Evolutionary conservation across 2,797 vertebrate species (phyloP), one percentile per base, ranked within the genome.

Genomic region (Crypturellus tataupa): DNA sequence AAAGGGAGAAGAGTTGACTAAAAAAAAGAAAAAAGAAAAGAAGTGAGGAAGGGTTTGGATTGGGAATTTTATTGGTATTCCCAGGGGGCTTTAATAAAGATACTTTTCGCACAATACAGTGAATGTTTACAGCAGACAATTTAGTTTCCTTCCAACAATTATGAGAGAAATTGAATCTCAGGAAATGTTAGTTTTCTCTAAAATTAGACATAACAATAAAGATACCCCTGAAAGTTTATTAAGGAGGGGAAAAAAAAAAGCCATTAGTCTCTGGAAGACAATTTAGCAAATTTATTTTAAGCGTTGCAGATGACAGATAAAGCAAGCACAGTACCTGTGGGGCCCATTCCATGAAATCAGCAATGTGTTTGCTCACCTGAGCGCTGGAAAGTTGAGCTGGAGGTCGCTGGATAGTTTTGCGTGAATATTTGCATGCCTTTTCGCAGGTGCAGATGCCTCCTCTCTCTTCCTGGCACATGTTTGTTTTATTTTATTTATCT

Each of bases 121-220:
- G 97, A 94, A 96, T 99, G 99, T 99, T 99, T 99, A 99, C 98
- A 98, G 97, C 98, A 97, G 98, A 98, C 98, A 98, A 98, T 98
- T 98, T 98, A 97, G 98, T 98, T 99, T 99, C 99, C 99, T 99
- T 99, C 99, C 99, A 99, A 99, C 99, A 99, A 99, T 99, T 99
- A 99, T 99, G 98, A 98, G 98, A 98, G 98, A 98, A 98, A 99
- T 99, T 99, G 99, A 99, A 99, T 99, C 98, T 99, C 98, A 99
- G 99, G 99, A 99, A 99, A 98, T 98, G 98, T 99, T 99, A 82
- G 87, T 99, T 99, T 99, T 99, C 95, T 98, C 98, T 98, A 98
- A 98, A 98, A 98, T 98, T 98, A 98, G 98, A 98, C 98, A 97
- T 97, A 99, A 99, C 99, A 99, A 99, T 99, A 98, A 98, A 98